Evolutionary conservation across 2,113 vertebrate species (phyloP).

Genomic region (Talpa occidentalis): DNA sequence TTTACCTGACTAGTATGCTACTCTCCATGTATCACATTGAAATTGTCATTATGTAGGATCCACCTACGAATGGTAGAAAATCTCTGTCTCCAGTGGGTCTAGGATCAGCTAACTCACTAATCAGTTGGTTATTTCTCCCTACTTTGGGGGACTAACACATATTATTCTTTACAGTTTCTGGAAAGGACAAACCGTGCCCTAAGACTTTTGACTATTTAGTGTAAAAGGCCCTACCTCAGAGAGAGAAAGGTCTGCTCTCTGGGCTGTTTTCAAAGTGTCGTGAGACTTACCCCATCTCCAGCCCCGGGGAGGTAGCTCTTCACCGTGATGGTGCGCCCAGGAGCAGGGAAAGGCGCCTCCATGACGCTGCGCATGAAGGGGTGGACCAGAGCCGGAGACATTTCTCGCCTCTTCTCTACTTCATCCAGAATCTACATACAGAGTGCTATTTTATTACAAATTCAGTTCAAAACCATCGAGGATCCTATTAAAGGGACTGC

Average conservation of each 20-base stretch:
- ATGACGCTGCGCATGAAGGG: constrained; percentile 98
- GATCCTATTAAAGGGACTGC: neutral
- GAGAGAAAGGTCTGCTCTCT: neutral
- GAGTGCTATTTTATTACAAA: neutral
- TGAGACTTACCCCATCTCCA: constrained; percentile 92
- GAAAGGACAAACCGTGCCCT: neutral
- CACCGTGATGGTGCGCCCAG: constrained; percentile 94
- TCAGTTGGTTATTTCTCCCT: neutral
- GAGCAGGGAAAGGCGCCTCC: constrained; percentile 98
- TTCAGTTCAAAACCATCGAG: constrained; percentile 17
- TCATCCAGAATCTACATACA: constrained; percentile 95
- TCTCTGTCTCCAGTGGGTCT: neutral
- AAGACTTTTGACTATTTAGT: neutral
- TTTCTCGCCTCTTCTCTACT: constrained; percentile 95
- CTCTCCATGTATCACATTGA: neutral
- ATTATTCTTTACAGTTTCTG: neutral
- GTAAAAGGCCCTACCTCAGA: neutral
- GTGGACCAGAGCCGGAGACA: constrained; percentile 94
- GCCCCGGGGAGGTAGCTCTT: constrained; percentile 97
- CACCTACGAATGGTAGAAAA: neutral
- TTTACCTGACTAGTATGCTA: neutral
- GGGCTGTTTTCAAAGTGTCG: neutral
- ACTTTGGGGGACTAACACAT: neutral
- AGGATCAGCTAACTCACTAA: neutral
- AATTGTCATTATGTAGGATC: neutral